A percentile compares a stretch with the other conserved stretches of the same genome.
Evolutionary conservation across 2,797 vertebrate species (phyloP).

Genomic region (Acipenser oxyrinchus): DNA sequence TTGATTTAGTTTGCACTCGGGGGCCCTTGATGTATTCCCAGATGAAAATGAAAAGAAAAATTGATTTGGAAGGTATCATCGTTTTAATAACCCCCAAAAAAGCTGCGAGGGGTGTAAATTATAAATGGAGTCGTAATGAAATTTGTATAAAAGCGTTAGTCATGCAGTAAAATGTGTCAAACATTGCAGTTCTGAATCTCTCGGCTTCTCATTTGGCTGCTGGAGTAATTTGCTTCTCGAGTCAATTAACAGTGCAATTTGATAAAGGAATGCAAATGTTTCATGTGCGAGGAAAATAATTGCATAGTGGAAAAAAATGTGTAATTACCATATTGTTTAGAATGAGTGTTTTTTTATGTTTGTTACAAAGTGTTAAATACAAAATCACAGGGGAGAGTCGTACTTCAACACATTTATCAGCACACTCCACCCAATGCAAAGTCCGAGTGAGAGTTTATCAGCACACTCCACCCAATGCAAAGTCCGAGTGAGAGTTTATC

Average conservation of each 20-base stretch:
- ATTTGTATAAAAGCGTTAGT: conserved; percentile 30
- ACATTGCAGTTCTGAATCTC: conserved; percentile 14
- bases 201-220: conserved; percentile 5
- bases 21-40: not conserved
- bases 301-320: conserved; percentile 3
- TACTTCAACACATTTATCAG: too few species aligned
- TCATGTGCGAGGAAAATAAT: conserved; percentile 12
- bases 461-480: too few species aligned
- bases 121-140: conserved; percentile 25
- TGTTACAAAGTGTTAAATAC: not conserved
- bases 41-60: conserved; percentile 3
- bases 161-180: conserved; percentile 29
- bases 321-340: not conserved
- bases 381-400: too few species aligned
- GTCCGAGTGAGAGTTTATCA: too few species aligned
- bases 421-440: too few species aligned
- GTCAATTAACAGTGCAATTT: conserved; percentile 12
- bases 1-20: too few species aligned
- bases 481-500: too few species aligned
- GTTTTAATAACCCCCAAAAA: conserved; percentile 22
- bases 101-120: conserved; percentile 22
- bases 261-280: not conserved
- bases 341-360: not conserved
- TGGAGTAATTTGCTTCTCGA: conserved; percentile 11
- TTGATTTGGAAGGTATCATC: conserved; percentile 16